A percentile compares a stretch with the other conserved stretches of the same genome.
phyloP scores from a whole-genome alignment of 1,140 invertebrate species.

The Diplogasteroides magnus region DNA sequence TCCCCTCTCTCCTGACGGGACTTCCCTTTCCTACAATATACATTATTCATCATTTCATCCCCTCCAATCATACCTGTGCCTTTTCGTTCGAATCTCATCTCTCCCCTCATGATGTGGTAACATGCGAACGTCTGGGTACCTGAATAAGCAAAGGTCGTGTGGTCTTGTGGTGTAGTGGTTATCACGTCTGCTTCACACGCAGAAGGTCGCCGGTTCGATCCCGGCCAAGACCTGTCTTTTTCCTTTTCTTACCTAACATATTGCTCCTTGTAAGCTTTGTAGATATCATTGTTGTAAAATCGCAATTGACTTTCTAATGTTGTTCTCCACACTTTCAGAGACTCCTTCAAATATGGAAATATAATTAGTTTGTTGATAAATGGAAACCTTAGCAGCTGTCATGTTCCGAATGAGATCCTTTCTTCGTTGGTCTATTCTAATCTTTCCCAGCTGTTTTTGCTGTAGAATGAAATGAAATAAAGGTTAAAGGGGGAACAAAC shows the following conservation, averaged over 20 bases:
- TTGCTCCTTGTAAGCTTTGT: slow-evolving; percentile 51
- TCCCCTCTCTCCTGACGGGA: slow-evolving; percentile 37
- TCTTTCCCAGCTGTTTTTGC: slow-evolving; percentile 41
- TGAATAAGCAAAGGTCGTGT: slow-evolving; percentile 1
- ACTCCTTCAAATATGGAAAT: too few relatives aligned
- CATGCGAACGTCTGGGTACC: slow-evolving; percentile 45
- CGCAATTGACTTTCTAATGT: slow-evolving; percentile 35
- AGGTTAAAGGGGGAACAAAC: slow-evolving; percentile 54
- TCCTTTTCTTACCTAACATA: slow-evolving; percentile 41
- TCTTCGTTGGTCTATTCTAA: slow-evolving; percentile 33
- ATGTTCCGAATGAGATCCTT: slow-evolving; percentile 33
- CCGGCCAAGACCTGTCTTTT: not conserved
- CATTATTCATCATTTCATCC: slow-evolving; percentile 14
- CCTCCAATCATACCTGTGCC: slow-evolving; percentile 5
- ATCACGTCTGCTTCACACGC: not conserved
- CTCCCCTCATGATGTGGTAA: too few relatives aligned
- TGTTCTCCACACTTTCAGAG: slow-evolving; percentile 29
- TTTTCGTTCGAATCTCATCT: not conserved
- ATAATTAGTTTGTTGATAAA: not conserved
- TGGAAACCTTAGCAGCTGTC: slow-evolving; percentile 22
- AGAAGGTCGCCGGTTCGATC: not conserved
- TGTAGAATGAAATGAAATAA: slow-evolving; percentile 41
- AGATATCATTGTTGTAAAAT: slow-evolving; percentile 47
- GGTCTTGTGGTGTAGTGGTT: not conserved
- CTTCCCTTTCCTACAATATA: slow-evolving; percentile 19